Percentiles rank a stretch among this genome's conserved stretches.
These are phyloP conservation scores for Gymnorhina tibicen DNA, from an alignment of 2,113 vertebrate species.

Conservation along the genomic window DNA sequence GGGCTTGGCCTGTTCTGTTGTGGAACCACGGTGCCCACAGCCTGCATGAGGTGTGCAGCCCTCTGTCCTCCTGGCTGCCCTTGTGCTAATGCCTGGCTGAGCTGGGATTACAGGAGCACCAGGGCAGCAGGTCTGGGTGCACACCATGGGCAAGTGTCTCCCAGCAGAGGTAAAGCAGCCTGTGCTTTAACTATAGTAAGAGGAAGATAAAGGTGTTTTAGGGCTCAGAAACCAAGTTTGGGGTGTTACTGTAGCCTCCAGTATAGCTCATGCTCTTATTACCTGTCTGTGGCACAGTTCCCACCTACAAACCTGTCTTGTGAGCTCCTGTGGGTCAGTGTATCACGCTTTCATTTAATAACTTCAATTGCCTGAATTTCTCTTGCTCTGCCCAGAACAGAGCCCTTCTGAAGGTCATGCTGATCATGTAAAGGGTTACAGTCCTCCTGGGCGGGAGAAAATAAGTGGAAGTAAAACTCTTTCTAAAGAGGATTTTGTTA, in stretches of 20 bases:
- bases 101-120: not conserved
- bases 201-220: not conserved
- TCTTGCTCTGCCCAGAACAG: not conserved
- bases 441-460: constrained; percentile 1
- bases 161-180: not conserved
- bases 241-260: not conserved
- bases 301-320: not conserved
- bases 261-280: not conserved
- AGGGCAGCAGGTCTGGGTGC: not conserved
- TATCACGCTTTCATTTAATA: not conserved
- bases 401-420: constrained; percentile 18
- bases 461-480: constrained; percentile 45
- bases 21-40: accelerated
- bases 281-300: not conserved
- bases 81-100: not conserved
- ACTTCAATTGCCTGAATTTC: not conserved
- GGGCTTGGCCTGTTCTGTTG: accelerated
- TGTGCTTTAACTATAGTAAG: not conserved
- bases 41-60: not conserved
- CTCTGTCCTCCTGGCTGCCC: not conserved
- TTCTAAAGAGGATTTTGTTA: constrained; percentile 60
- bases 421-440: not conserved
- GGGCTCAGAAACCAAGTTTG: not conserved
- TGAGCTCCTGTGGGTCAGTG: not conserved
- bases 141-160: not conserved